phyloP scores from a whole-genome alignment of 2,888 invertebrate species.

The Archaeoteleia sp. region DNA sequence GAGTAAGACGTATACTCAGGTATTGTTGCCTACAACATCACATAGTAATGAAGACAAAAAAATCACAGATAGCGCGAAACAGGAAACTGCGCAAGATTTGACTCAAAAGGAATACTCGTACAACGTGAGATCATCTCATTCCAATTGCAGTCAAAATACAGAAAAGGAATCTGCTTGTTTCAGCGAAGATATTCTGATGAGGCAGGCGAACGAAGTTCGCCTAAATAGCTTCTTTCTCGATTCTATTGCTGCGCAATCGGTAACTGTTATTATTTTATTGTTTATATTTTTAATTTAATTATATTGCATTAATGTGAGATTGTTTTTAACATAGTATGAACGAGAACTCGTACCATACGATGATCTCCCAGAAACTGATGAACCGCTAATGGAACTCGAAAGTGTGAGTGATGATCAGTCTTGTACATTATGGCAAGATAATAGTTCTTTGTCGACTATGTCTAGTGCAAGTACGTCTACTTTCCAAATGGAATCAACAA shows the following conservation, averaged over 20 bases:
- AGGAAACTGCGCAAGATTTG: conserved; percentile 40
- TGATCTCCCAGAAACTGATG: conserved; percentile 72
- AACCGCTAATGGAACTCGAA: conserved; percentile 69
- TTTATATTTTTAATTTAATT: background rate
- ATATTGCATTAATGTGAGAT: no score
- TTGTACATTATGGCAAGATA: conserved; percentile 67
- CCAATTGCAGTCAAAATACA: conserved; percentile 9
- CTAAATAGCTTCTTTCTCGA: conserved; percentile 69
- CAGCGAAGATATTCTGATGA: conserved; percentile 49
- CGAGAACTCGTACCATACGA: conserved; percentile 71
- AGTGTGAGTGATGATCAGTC: conserved; percentile 64
- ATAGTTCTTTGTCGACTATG: conserved; percentile 59
- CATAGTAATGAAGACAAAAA: conserved; percentile 42
- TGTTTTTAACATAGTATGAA: conserved; percentile 60
- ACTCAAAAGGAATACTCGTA: conserved; percentile 42
- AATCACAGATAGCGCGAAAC: conserved; percentile 35
- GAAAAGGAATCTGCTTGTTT: conserved; percentile 53
- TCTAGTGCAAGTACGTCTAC: conserved; percentile 56
- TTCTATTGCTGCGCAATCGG: conserved; percentile 64
- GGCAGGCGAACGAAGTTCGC: conserved; percentile 56
- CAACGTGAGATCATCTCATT: conserved; percentile 6
- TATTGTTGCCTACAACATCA: conserved; percentile 20
- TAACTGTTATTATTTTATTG: conserved; percentile 38
- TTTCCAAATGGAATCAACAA: conserved; percentile 62
- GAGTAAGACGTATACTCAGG: conserved; percentile 51